A percentile compares a stretch with the other conserved stretches of the same genome.
phyloP scores from a whole-genome alignment of 1,140 invertebrate species.

The Cardiocondyla obscurior region DNA sequence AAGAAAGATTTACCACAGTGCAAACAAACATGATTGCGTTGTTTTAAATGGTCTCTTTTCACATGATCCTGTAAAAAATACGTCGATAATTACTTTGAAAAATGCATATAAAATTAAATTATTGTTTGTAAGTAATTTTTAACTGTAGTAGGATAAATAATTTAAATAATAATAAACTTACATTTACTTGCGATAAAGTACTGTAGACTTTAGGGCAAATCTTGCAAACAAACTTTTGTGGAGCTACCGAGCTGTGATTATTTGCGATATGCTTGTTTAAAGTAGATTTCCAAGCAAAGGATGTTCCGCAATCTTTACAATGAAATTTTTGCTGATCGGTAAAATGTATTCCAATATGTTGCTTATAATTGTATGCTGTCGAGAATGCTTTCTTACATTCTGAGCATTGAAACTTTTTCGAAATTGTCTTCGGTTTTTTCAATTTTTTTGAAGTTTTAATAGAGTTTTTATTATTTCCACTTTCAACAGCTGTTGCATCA shows the following conservation, averaged over 20 bases:
- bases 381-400: constrained; percentile 78
- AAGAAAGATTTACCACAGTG: constrained; percentile 80
- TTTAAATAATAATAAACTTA: constrained; percentile 58
- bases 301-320: constrained; percentile 78
- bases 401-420: constrained; percentile 75
- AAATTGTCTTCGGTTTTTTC: constrained; percentile 48
- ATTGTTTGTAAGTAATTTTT: too few relatives aligned
- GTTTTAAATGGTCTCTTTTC: constrained; percentile 77
- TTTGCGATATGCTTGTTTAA: constrained; percentile 79
- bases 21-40: constrained; percentile 76
- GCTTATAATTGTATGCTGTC: constrained; percentile 77
- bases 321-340: constrained; percentile 79
- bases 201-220: constrained; percentile 80
- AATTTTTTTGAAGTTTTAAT: constrained; percentile 23
- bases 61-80: constrained; percentile 61
- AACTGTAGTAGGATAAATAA: neutral
- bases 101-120: neutral
- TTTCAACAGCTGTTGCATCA: neutral
- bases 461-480: neutral
- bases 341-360: constrained; percentile 79
- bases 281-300: constrained; percentile 81
- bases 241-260: constrained; percentile 76
- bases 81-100: neutral
- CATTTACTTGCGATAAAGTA: constrained; percentile 79
- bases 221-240: constrained; percentile 78